Evolutionary conservation across 2,797 vertebrate genomes (phyloP).

Genomic region (Harpagifer antarcticus): DNA sequence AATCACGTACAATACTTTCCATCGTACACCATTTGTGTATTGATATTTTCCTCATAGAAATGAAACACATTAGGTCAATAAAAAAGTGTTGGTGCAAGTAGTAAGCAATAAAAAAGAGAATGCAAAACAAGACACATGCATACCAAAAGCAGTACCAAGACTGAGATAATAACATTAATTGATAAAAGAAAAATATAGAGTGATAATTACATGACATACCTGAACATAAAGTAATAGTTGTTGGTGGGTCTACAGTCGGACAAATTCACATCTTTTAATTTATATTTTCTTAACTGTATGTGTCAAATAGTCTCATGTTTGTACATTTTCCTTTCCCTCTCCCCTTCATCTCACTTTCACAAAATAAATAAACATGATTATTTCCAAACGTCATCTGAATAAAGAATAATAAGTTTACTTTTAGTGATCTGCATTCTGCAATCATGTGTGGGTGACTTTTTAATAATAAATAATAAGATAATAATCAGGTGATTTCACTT

Average conservation of each 20-base stretch:
- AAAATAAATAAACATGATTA: neutral
- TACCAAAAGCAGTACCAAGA: too few relatives aligned
- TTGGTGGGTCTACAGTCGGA: too few relatives aligned
- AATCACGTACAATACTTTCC: too few relatives aligned
- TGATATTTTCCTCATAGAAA: neutral
- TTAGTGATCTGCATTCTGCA: too few relatives aligned
- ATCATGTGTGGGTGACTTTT: too few relatives aligned
- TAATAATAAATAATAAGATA: too few relatives aligned
- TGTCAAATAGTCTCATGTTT: neutral
- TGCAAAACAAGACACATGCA: neutral
- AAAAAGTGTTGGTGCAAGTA: neutral
- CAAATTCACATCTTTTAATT: too few relatives aligned
- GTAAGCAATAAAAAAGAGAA: neutral
- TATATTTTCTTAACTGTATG: too few relatives aligned
- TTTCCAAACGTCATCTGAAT: too few relatives aligned
- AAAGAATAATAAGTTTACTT: too few relatives aligned
- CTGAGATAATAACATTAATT: neutral
- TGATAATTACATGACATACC: neutral
- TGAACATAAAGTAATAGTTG: neutral
- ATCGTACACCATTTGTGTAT: too few relatives aligned
- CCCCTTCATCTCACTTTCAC: neutral
- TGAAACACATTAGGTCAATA: neutral
- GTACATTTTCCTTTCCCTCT: neutral
- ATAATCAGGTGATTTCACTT: neutral
- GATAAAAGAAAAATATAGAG: neutral